Conservation (phyloP, 2,888 invertebrate genomes). For the Thalpophila matura region DNA sequence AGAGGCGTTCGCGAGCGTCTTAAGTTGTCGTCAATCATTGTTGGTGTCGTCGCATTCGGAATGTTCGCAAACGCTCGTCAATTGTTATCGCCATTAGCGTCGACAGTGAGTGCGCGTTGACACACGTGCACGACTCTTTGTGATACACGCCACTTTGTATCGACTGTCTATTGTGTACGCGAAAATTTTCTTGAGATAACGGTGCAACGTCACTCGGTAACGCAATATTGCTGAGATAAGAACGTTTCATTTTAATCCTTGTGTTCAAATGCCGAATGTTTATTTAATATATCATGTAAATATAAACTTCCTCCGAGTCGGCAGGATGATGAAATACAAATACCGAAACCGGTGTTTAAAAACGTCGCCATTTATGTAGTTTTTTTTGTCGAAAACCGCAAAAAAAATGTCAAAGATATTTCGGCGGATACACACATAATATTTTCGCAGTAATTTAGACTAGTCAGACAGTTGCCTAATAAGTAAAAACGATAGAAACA, state of each 20-base stretch:
- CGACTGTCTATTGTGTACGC: conserved; percentile 62
- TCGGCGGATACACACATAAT: conserved; percentile 12
- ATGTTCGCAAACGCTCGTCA: conserved; percentile 52
- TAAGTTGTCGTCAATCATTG: conserved; percentile 54
- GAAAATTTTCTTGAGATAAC: conserved; percentile 63
- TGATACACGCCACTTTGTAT: conserved; percentile 54
- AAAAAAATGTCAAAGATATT: conserved; percentile 19
- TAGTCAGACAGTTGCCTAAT: conserved; percentile 16
- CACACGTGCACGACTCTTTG: conserved; percentile 57
- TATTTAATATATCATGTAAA: conserved; percentile 31
- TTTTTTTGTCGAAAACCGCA: conserved; percentile 14
- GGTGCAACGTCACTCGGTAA: conserved; percentile 47
- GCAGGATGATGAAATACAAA: conserved; percentile 33
- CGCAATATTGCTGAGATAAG: conserved; percentile 54
- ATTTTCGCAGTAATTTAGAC: conserved; percentile 26
- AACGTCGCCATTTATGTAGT: neutral
- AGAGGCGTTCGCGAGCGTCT: conserved; percentile 19
- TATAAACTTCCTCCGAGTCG: conserved; percentile 18
- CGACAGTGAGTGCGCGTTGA: conserved; percentile 37
- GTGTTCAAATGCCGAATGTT: conserved; percentile 23
- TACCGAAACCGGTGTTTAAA: conserved; percentile 17
- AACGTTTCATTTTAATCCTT: conserved; percentile 28
- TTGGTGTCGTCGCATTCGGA: conserved; percentile 36
- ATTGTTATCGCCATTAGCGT: conserved; percentile 60
- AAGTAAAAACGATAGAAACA: conserved; percentile 17